These are phyloP conservation scores for Rhea americana DNA, from an alignment of 2,113 vertebrate species.

Conservation along the genomic window DNA sequence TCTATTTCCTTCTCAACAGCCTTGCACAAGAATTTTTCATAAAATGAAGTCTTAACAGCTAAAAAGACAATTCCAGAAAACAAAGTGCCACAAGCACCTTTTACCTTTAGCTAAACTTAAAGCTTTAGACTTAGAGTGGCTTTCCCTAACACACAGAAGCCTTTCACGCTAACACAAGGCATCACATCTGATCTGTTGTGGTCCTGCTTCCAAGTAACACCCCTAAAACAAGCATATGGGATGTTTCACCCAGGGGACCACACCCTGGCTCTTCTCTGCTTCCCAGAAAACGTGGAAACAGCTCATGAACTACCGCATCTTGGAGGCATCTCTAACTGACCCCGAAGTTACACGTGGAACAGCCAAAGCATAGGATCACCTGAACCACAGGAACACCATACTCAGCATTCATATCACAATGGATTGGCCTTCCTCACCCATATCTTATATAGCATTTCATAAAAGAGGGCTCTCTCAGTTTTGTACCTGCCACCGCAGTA, in stretches of 20 bases:
- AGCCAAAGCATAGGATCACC: background rate
- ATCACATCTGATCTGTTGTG: background rate
- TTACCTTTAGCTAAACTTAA: background rate
- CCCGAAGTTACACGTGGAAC: background rate
- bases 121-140: background rate
- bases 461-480: background rate
- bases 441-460: background rate
- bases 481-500: background rate
- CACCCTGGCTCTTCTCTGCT: background rate
- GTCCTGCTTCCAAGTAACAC: background rate
- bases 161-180: background rate
- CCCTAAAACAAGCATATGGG: background rate
- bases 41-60: background rate
- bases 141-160: background rate
- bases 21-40: background rate
- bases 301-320: background rate
- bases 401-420: background rate
- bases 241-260: background rate
- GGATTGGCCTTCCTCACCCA: background rate
- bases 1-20: background rate
- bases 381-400: background rate
- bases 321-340: background rate
- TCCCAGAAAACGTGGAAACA: background rate
- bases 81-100: background rate
- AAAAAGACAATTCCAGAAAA: background rate